Evolutionary conservation across 2,797 vertebrate species (phyloP), one percentile per base, ranked within the genome.

Genomic region (Benthosema pterotum): DNA sequence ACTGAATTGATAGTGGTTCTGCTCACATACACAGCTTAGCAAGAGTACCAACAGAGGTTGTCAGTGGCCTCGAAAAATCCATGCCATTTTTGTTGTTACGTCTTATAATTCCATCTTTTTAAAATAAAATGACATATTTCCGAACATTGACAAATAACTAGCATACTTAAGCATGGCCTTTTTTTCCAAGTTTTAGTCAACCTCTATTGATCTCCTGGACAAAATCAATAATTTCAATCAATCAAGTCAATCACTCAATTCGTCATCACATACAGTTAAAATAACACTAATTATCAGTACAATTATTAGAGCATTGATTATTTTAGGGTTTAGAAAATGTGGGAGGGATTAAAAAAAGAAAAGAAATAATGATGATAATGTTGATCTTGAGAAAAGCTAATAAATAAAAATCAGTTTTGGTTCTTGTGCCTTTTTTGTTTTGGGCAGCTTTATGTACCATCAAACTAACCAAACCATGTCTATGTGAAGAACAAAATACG

Each of bases 381-480:
- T 43, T 81, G 76, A 82, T 66, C 61, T 79, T 86, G 57, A 78
- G 72, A 76, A 69, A 82, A 84, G 69, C 80, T 83, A 59, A 76
- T 59, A 60, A 72, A 62, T 69, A 71, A 70, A 78, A 32, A 67
- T 63, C 86, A 72, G 82, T 85, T 91, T 91, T 90, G 86, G 78
- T 51, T 73, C 83, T 85, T 65, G 63, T 80, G 86, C 79, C 85
- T 86, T 89, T 80, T 84, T 57, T 54, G 63, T 32, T n/a, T n/a
- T 69, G 9, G 42, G 28, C 50, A 71, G 61, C 42, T 22, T 48
- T 47, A 6, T 57, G 3, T 19, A 11, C 42, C n/a, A 14, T 49
- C 45, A 11, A 18, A 42, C 13, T 56, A 17, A 19, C 42, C 18
- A 9, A n/a, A 42, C 42, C 8, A 42, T 38, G 32, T 38, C 32